These are phyloP conservation scores for Echinometra lucunter DNA, from an alignment of 53 echinoderm and acorn worm genomes.

Conservation along the genomic window DNA sequence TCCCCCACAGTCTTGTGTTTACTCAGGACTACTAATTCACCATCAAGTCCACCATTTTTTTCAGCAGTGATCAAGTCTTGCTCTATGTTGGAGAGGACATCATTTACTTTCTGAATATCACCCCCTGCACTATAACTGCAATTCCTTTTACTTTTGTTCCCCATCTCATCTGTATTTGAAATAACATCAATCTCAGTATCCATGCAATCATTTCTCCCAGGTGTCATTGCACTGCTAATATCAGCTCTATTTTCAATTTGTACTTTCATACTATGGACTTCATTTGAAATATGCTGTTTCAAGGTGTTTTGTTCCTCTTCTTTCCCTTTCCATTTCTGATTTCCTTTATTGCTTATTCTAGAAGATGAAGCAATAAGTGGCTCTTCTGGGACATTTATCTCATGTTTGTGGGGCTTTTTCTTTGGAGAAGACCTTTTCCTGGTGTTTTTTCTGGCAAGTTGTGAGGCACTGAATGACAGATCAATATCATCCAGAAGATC, in stretches of 20 bases:
- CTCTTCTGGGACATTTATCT: neutral
- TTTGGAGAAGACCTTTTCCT: conserved; percentile 6
- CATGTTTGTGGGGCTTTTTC: neutral
- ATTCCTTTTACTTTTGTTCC: neutral
- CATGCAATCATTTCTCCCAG: neutral
- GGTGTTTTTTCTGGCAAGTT: conserved; percentile 26
- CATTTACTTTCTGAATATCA: neutral
- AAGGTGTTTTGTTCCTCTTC: neutral
- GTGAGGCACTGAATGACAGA: conserved; percentile 65
- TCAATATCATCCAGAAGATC: conserved; percentile 90
- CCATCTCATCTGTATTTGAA: neutral
- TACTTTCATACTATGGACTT: neutral
- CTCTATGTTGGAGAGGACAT: neutral
- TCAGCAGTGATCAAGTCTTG: neutral
- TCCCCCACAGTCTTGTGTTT: neutral
- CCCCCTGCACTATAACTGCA: neutral
- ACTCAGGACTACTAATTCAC: neutral
- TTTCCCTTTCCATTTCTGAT: neutral
- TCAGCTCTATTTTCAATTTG: neutral
- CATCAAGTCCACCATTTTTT: neutral
- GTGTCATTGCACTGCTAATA: neutral
- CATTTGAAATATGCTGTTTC: neutral
- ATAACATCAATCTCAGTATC: neutral
- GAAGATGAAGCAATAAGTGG: neutral
- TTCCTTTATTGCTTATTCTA: neutral